These are phyloP conservation scores for Orussus abietinus DNA, from an alignment of 1,140 invertebrate genomes.

Conservation along the genomic window DNA sequence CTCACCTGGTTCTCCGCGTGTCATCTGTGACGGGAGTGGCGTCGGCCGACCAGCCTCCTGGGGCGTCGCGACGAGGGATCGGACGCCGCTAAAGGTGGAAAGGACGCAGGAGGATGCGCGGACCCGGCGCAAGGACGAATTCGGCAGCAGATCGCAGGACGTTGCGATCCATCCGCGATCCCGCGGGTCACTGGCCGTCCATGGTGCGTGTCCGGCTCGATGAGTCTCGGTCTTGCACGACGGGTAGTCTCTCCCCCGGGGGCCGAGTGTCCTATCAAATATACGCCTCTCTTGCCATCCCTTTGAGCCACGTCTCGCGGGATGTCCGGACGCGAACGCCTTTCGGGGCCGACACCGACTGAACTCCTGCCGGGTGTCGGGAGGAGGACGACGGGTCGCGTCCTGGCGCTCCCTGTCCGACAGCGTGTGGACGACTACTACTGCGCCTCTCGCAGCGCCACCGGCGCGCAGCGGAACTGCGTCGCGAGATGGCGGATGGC, in stretches of 20 bases:
- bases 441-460: too few species aligned
- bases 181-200: slow-evolving; percentile 13
- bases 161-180: not conserved
- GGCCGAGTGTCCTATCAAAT: slow-evolving; percentile 37
- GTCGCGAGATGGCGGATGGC: too few species aligned
- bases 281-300: slow-evolving; percentile 37
- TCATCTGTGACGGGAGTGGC: too few species aligned
- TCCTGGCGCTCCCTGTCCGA: too few species aligned
- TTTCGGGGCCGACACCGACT: slow-evolving; percentile 42
- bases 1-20: too few species aligned
- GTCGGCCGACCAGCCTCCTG: too few species aligned
- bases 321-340: slow-evolving; percentile 32
- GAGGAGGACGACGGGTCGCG: too few species aligned
- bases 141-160: too few species aligned
- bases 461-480: too few species aligned
- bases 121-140: slow-evolving; percentile 3
- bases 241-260: slow-evolving; percentile 15
- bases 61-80: slow-evolving; percentile 10
- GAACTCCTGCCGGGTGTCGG: slow-evolving; percentile 37
- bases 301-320: slow-evolving; percentile 25
- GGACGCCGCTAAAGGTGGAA: slow-evolving; percentile 11
- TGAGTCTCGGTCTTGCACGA: too few species aligned
- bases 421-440: too few species aligned
- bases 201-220: too few species aligned
- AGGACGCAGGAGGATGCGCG: slow-evolving; percentile 11